A percentile compares a stretch with the other conserved stretches of the same genome.
Evolutionary conservation across 1,140 invertebrate species (phyloP).

Genomic region (Zaprionus africanus): DNA sequence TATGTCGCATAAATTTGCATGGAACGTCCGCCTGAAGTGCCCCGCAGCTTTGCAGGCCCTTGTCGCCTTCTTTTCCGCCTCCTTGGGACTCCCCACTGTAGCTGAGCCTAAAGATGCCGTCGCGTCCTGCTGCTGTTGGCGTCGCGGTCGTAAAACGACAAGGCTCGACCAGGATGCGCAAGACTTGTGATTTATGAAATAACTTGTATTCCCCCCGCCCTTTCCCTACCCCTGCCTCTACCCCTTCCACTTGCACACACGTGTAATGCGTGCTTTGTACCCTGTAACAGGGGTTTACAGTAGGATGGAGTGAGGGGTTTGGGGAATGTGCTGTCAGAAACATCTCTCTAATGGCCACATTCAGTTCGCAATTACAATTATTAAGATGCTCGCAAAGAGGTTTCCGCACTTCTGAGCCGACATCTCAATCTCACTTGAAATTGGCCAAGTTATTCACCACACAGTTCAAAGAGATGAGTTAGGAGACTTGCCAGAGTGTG

Average conservation of each 20-base stretch:
- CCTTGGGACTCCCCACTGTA: background rate
- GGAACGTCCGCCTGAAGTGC: conserved; percentile 40
- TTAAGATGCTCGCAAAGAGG: conserved; percentile 29
- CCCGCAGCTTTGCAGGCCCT: conserved; percentile 5
- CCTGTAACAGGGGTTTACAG: background rate
- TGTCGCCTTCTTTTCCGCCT: background rate
- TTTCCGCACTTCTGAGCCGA: background rate
- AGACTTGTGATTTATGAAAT: conserved; percentile 43
- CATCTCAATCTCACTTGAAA: background rate
- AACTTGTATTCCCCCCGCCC: background rate
- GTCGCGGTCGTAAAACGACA: conserved; percentile 38
- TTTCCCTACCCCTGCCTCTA: too few species aligned
- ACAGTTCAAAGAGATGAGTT: background rate
- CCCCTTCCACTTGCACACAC: conserved; percentile 20
- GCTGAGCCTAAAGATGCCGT: conserved; percentile 21
- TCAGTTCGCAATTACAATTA: conserved; percentile 39
- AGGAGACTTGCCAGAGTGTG: background rate
- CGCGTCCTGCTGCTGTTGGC: conserved; percentile 2
- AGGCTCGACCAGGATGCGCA: conserved; percentile 15
- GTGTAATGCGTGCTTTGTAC: conserved; percentile 38
- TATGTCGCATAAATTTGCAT: conserved; percentile 69
- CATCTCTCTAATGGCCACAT: conserved; percentile 25
- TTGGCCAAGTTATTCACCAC: background rate
- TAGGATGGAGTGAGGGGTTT: background rate
- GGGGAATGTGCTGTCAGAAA: background rate